Percentiles rank a stretch among this genome's conserved stretches.
Evolutionary conservation across 2,888 invertebrate species (phyloP).

Genomic region (Nomada lathburiana): DNA sequence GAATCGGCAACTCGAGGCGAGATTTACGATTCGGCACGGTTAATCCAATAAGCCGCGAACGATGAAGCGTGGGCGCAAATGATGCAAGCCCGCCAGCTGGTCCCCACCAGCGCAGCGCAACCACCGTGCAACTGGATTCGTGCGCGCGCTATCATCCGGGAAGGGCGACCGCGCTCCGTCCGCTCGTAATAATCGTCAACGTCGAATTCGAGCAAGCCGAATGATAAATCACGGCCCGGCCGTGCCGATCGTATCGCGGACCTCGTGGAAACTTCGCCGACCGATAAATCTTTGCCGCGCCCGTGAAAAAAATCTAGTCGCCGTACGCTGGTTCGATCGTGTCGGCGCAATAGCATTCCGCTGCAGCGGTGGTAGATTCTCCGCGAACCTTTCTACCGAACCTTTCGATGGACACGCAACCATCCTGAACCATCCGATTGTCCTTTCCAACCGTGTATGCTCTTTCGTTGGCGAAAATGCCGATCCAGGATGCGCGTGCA

Average conservation of each 20-base stretch:
- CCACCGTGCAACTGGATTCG: constrained; percentile 18
- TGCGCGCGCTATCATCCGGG: constrained; percentile 49
- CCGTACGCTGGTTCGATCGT: not conserved
- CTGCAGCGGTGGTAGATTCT: constrained; percentile 19
- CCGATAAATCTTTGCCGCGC: constrained; percentile 57
- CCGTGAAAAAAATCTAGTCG: constrained; percentile 32
- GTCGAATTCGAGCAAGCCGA: constrained; percentile 54
- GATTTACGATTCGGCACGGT: constrained; percentile 71
- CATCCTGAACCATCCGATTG: no score
- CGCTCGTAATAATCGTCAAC: constrained; percentile 54
- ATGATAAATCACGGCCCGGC: constrained; percentile 62
- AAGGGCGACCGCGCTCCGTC: constrained; percentile 15
- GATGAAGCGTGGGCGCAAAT: constrained; percentile 60
- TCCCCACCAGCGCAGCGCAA: constrained; percentile 28
- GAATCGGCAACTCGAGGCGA: constrained; percentile 56
- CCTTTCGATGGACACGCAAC: no score
- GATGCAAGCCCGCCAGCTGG: constrained; percentile 66
- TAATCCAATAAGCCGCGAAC: constrained; percentile 69
- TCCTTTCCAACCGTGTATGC: no score
- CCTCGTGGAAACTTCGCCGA: constrained; percentile 50
- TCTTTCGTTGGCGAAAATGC: no score
- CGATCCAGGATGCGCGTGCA: not conserved
- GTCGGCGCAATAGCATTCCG: constrained; percentile 31
- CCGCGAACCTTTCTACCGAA: not conserved
- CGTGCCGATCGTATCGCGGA: constrained; percentile 53